Evolutionary conservation across 2,797 vertebrate species (phyloP).

Genomic region (Sebastes hubbsi): DNA sequence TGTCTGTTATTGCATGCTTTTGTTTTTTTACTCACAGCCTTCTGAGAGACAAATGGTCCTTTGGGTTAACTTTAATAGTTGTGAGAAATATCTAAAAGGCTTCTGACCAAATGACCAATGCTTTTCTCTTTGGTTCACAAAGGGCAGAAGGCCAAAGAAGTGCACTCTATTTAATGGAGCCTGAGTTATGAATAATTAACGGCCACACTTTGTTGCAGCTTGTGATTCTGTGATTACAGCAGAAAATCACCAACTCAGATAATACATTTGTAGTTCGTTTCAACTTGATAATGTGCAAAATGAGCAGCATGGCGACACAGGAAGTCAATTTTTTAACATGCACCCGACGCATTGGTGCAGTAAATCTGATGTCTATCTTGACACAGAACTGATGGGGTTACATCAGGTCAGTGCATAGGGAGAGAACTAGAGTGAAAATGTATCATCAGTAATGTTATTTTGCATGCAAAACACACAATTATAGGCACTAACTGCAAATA

Average conservation of each 20-base stretch:
- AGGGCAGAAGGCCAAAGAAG: not conserved
- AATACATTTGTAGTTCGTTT: not conserved
- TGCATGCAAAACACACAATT: not conserved
- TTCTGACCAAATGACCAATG: not conserved
- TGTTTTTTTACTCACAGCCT: not conserved
- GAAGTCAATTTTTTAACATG: not conserved
- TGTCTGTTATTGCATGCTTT: not conserved
- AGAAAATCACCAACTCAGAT: not conserved
- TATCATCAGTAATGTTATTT: not conserved
- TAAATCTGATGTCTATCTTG: not conserved
- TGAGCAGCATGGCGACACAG: not conserved
- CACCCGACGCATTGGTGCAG: not conserved
- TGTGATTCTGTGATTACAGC: not conserved
- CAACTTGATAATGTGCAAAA: not conserved
- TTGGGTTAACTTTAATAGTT: not conserved
- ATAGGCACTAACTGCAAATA: too few species aligned
- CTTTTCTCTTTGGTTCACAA: not conserved
- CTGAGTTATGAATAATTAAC: slow-evolving; percentile 14
- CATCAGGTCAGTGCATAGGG: not conserved
- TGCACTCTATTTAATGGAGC: not conserved
- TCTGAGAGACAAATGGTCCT: not conserved
- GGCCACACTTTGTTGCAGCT: not conserved
- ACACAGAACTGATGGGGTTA: not conserved
- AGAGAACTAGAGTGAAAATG: not conserved
- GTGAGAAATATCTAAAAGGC: not conserved